Conservation (phyloP, 2,888 invertebrate genomes). For the Trachelus tabidus region DNA sequence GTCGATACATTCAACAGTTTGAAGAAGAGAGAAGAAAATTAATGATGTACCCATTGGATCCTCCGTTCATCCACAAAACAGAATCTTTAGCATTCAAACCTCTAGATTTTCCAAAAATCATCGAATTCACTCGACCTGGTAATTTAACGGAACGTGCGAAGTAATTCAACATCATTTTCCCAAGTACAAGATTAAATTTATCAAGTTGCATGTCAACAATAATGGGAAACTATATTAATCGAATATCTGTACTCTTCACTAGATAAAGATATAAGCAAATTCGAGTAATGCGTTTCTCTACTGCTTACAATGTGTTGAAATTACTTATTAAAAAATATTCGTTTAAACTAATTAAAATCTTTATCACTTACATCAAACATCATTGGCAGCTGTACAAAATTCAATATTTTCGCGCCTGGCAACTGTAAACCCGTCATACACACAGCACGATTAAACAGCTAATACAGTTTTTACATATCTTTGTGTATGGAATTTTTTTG, state of each 20-base stretch:
- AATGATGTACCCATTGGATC: background rate
- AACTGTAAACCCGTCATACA: conserved; percentile 7
- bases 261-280: conserved; percentile 13
- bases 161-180: background rate
- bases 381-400: background rate
- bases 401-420: conserved; percentile 3
- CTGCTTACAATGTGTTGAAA: background rate
- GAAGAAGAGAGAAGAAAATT: background rate
- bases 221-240: background rate
- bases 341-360: background rate
- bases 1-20: background rate
- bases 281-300: background rate
- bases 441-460: background rate
- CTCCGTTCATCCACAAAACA: background rate
- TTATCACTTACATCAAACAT: background rate
- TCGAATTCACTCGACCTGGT: conserved; percentile 40
- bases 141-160: conserved; percentile 15
- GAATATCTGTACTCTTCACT: background rate
- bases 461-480: background rate
- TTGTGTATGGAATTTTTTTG: background rate
- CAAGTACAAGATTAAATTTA: conserved; percentile 13
- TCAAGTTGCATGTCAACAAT: background rate
- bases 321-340: background rate
- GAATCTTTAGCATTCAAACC: conserved; percentile 30
- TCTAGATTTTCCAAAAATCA: conserved; percentile 48